Percentiles rank a stretch among this genome's conserved stretches.
These are phyloP conservation scores for Chloroceryle amazona DNA, from an alignment of 2,797 vertebrate genomes.

Conservation along the genomic window DNA sequence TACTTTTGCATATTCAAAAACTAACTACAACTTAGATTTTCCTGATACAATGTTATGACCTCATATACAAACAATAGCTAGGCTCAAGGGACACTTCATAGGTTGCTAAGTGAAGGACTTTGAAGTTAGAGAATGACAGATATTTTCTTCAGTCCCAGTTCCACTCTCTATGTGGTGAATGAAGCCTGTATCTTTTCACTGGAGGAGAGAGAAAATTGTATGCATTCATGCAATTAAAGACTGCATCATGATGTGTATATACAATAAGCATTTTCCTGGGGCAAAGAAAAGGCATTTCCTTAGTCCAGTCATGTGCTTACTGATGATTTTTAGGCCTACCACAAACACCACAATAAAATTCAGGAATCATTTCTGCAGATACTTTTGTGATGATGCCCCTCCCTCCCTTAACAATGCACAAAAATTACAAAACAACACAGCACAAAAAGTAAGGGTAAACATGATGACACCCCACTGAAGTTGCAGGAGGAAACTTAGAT, in stretches of 20 bases:
- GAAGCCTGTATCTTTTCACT: not conserved
- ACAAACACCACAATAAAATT: not conserved
- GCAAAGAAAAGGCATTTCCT: conserved; percentile 4
- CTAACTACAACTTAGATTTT: not conserved
- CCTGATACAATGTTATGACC: not conserved
- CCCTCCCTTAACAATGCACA: not conserved
- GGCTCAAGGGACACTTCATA: not conserved
- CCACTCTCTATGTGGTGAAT: not conserved
- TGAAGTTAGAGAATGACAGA: conserved; percentile 13
- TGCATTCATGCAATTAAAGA: not conserved
- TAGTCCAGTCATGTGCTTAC: not conserved
- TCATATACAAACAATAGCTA: not conserved
- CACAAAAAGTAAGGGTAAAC: not conserved
- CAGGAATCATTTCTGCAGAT: not conserved
- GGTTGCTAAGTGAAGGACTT: conserved; percentile 24
- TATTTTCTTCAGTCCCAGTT: conserved; percentile 4
- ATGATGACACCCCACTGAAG: not conserved
- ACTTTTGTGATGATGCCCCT: not conserved
- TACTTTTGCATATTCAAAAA: not conserved
- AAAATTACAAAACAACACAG: not conserved
- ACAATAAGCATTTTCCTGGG: not conserved
- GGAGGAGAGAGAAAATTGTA: not conserved
- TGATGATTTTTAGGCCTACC: not conserved
- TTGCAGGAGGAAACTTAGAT: not conserved
- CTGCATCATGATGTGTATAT: not conserved